phyloP scores from a whole-genome alignment of 1,140 invertebrate species.

The Drosophila micromelanica region DNA sequence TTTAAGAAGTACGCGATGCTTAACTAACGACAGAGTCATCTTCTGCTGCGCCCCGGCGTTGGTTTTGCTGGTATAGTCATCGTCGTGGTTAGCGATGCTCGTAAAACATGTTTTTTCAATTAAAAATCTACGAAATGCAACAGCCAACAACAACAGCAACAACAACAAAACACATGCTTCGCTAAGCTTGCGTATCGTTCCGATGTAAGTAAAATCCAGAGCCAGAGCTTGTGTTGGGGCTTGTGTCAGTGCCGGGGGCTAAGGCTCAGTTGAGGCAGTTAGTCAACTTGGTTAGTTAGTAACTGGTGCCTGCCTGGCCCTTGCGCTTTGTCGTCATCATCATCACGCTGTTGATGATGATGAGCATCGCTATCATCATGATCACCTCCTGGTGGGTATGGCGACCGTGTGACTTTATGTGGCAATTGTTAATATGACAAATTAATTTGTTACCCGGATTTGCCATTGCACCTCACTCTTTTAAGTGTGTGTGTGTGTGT shows the following conservation, averaged over 20 bases:
- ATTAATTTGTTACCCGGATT: constrained; percentile 81
- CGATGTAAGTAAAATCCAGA: constrained; percentile 33
- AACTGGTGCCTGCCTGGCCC: constrained; percentile 36
- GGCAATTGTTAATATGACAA: constrained; percentile 82
- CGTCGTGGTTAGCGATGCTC: constrained; percentile 75
- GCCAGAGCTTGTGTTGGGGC: not conserved
- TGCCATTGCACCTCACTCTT: constrained; percentile 46
- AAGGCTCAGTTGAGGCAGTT: constrained; percentile 54
- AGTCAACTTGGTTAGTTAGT: constrained; percentile 53
- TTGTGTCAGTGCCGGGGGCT: constrained; percentile 28
- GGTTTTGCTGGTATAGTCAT: constrained; percentile 49
- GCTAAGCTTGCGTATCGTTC: constrained; percentile 43
- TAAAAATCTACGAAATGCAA: constrained; percentile 81
- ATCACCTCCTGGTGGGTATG: constrained; percentile 45
- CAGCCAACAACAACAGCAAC: constrained; percentile 44
- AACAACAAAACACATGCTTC: constrained; percentile 22
- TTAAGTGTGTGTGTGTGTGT: constrained; percentile 1
- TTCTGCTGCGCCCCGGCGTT: constrained; percentile 60
- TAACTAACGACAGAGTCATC: constrained; percentile 75
- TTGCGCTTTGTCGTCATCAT: constrained; percentile 30
- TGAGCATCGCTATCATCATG: constrained; percentile 17
- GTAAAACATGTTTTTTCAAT: constrained; percentile 83
- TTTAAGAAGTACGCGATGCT: constrained; percentile 68
- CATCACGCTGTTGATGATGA: constrained; percentile 3
- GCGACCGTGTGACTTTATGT: constrained; percentile 78